Evolutionary conservation across 2,797 vertebrate species (phyloP).

Genomic region (Dicrostonyx torquatus): DNA sequence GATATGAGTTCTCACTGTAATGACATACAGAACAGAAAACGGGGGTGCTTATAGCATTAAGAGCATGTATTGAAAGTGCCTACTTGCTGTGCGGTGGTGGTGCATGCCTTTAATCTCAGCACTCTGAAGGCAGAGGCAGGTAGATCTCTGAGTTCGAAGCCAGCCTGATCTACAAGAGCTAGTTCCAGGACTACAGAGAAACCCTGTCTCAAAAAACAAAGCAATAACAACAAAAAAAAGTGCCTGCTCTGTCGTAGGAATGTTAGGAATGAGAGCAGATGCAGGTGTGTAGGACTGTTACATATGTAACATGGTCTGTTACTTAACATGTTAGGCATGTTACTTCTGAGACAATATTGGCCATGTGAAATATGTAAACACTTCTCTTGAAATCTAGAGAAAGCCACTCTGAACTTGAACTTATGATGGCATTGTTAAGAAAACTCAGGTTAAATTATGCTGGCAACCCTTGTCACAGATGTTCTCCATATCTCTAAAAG

Average conservation of each 20-base stretch:
- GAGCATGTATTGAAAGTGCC: not conserved
- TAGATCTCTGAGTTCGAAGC: no score
- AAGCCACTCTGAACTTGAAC: not conserved
- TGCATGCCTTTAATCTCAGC: no score
- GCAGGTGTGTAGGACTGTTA: not conserved
- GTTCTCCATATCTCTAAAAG: not conserved
- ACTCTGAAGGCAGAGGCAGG: no score
- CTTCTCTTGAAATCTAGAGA: not conserved
- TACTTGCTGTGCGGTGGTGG: no score
- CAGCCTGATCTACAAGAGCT: no score
- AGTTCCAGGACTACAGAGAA: no score
- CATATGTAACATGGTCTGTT: no score
- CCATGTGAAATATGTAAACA: not conserved
- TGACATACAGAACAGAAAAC: not conserved
- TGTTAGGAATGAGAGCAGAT: not conserved
- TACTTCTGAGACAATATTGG: conserved; percentile 4
- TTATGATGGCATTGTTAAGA: not conserved
- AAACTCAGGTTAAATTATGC: not conserved
- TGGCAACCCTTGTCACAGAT: not conserved
- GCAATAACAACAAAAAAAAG: not conserved
- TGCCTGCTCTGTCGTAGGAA: not conserved
- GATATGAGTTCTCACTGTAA: not conserved
- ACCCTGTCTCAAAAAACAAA: no score
- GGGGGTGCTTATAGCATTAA: not conserved
- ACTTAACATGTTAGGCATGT: not conserved